phyloP scores from a whole-genome alignment of 2,797 vertebrate species.

The Fringilla coelebs region DNA sequence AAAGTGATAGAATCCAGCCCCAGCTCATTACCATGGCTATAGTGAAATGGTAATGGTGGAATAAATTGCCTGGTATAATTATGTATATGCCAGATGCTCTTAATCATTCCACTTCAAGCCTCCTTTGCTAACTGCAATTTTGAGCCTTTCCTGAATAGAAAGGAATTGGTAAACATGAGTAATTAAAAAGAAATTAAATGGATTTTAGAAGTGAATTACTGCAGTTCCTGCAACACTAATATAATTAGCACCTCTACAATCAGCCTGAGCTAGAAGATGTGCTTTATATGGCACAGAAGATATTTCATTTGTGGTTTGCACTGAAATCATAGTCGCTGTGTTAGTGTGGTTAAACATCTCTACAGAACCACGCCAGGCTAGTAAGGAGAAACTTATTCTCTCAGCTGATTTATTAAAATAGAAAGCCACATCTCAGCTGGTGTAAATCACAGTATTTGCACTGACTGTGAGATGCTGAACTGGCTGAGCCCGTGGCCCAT shows the following conservation, averaged over 20 bases:
- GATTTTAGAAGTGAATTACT: slow-evolving; percentile 51
- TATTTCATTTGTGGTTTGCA: slow-evolving; percentile 4
- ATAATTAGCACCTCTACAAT: slow-evolving; percentile 50
- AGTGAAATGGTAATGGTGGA: slow-evolving; percentile 28
- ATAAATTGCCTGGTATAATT: slow-evolving; percentile 54
- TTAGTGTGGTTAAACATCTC: slow-evolving; percentile 31
- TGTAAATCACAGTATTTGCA: slow-evolving; percentile 10
- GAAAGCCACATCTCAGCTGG: slow-evolving; percentile 22
- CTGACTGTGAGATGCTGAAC: neutral
- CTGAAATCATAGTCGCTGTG: neutral
- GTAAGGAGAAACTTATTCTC: slow-evolving; percentile 1
- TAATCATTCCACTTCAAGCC: slow-evolving; percentile 54
- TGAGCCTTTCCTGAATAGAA: neutral
- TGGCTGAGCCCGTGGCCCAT: slow-evolving; percentile 14
- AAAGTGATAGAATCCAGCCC: slow-evolving; percentile 2
- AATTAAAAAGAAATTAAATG: slow-evolving; percentile 63
- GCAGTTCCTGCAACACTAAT: slow-evolving; percentile 28
- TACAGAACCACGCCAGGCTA: neutral
- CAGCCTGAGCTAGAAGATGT: neutral
- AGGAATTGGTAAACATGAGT: slow-evolving; percentile 49
- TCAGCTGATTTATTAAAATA: neutral
- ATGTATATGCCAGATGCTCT: slow-evolving; percentile 46
- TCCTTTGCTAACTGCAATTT: slow-evolving; percentile 43
- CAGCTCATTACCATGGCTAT: neutral
- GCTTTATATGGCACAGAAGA: neutral